Conservation (phyloP, 2,797 vertebrate genomes). For the Galagoides demidoff region DNA sequence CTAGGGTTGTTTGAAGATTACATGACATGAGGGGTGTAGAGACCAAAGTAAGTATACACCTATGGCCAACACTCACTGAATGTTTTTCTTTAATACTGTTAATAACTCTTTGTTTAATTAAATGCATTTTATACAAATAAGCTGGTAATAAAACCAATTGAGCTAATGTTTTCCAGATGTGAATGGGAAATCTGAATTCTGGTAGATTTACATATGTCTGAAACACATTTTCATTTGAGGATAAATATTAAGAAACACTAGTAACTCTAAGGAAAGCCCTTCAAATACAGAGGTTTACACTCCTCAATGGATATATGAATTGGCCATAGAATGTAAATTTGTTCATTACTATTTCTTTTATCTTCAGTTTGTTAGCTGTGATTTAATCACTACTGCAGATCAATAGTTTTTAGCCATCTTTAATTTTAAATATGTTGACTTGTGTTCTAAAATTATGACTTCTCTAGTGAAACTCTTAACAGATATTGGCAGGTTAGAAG, state of each 20-base stretch:
- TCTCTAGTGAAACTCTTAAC: background rate
- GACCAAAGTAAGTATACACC: accelerated
- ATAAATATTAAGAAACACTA: background rate
- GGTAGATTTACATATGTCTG: background rate
- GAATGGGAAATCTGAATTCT: background rate
- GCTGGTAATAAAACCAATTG: background rate
- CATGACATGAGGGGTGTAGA: background rate
- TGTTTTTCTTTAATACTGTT: background rate
- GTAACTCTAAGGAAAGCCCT: background rate
- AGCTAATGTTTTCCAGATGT: background rate
- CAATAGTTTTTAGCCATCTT: background rate
- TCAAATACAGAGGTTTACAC: background rate
- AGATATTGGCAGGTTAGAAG: background rate
- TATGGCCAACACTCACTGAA: background rate
- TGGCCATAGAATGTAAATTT: background rate
- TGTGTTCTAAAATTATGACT: background rate
- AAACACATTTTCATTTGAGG: background rate
- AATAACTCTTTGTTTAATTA: background rate
- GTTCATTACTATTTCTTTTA: background rate
- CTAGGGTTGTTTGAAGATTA: background rate
- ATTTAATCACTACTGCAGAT: background rate
- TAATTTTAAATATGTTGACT: background rate
- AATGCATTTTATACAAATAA: background rate
- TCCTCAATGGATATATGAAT: background rate
- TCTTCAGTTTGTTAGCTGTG: background rate